Evolutionary conservation across 2,797 vertebrate genomes (phyloP).

Genomic region (Heterohyrax brucei): DNA sequence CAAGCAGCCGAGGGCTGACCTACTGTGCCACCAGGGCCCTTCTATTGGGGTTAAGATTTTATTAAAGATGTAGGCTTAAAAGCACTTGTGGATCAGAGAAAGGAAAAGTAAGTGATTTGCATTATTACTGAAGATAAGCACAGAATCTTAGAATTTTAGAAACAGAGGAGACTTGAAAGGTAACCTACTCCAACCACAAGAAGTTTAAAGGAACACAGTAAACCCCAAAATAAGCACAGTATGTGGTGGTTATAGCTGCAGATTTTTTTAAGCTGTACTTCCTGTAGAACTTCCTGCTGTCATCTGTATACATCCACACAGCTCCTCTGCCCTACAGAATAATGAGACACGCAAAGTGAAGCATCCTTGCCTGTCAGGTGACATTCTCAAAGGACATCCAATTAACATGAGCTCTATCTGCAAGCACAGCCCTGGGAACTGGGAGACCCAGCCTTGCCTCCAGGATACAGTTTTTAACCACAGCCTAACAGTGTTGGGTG

Average conservation of each 20-base stretch:
- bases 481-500: not conserved
- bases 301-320: not conserved
- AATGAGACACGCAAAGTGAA: not conserved
- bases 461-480: not conserved
- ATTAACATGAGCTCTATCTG: not conserved
- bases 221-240: conserved; percentile 35
- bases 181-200: conserved; percentile 45
- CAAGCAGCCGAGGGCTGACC: not conserved
- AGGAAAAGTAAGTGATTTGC: conserved; percentile 33
- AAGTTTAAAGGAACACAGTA: conserved; percentile 24
- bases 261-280: conserved; percentile 9
- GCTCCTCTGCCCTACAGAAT: not conserved
- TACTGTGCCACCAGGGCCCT: not conserved
- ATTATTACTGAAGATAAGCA: conserved; percentile 49
- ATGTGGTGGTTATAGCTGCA: not conserved
- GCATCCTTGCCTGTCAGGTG: not conserved
- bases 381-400: not conserved
- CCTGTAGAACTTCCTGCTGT: not conserved
- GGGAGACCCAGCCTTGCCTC: not conserved
- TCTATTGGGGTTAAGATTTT: conserved; percentile 27
- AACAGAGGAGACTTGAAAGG: conserved; percentile 40
- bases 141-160: conserved; percentile 7
- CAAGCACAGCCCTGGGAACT: not conserved
- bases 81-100: not conserved
- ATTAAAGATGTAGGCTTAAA: conserved; percentile 23